Evolutionary conservation across 2,888 invertebrate genomes (phyloP).

Genomic region (Cephus nigrinus): DNA sequence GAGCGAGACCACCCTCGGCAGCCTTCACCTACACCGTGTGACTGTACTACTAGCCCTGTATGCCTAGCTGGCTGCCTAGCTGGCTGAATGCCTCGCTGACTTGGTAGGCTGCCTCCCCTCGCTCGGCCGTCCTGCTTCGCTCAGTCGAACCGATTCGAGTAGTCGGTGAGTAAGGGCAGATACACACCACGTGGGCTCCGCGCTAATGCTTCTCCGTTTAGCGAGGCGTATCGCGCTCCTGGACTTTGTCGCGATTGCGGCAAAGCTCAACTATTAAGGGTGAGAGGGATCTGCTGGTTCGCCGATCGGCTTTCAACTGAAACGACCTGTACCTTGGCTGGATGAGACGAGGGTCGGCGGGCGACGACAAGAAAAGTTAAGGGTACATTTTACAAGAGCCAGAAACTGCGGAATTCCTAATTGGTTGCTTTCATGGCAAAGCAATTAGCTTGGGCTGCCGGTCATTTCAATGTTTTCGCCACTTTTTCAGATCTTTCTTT

Average conservation of each 20-base stretch:
- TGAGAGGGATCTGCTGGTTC: background rate
- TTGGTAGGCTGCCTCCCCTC: background rate
- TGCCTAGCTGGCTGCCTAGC: background rate
- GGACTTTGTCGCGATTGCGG: background rate
- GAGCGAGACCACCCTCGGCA: too few relatives aligned
- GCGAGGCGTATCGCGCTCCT: background rate
- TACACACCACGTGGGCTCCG: background rate
- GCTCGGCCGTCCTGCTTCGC: background rate
- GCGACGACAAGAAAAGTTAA: background rate
- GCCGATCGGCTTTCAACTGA: background rate
- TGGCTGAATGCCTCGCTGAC: background rate
- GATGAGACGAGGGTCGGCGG: background rate
- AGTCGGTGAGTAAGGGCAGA: background rate
- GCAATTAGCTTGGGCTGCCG: background rate
- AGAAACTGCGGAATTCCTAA: background rate
- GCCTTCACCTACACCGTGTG: background rate
- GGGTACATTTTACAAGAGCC: background rate
- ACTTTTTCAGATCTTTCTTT: background rate
- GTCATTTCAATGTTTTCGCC: background rate
- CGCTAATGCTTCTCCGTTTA: background rate
- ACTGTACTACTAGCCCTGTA: background rate
- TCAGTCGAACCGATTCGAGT: background rate
- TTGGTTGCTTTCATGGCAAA: background rate
- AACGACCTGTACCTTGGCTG: background rate
- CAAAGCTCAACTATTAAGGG: background rate